These are phyloP conservation scores for Spisula solida DNA, from an alignment of 2,888 invertebrate genomes.

Conservation along the genomic window DNA sequence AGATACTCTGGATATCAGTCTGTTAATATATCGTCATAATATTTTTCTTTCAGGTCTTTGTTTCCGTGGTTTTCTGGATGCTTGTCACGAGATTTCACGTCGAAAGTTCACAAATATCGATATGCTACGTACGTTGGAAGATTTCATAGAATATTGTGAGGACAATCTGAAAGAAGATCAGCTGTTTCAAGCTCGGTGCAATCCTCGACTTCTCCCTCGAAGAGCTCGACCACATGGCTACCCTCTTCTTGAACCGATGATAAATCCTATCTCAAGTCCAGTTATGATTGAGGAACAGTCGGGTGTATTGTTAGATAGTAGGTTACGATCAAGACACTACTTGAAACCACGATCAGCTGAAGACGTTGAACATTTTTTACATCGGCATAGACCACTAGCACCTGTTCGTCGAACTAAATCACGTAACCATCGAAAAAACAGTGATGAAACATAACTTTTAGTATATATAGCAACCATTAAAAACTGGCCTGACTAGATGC, in stretches of 20 bases:
- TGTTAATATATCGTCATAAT: not conserved
- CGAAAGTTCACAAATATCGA: constrained; percentile 77
- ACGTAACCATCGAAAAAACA: constrained; percentile 39
- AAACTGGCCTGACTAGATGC: no score
- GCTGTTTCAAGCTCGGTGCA: constrained; percentile 59
- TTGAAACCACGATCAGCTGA: constrained; percentile 70
- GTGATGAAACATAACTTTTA: constrained; percentile 48
- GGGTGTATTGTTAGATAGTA: constrained; percentile 58
- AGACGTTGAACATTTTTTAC: constrained; percentile 72
- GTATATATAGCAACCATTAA: not conserved
- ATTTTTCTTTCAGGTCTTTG: constrained; percentile 80
- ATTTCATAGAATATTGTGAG: constrained; percentile 81
- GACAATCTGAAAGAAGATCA: constrained; percentile 75
- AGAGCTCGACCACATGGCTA: constrained; percentile 70
- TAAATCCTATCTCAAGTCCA: constrained; percentile 34
- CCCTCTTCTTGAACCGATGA: constrained; percentile 63
- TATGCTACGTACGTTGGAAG: constrained; percentile 78
- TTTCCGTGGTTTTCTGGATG: constrained; percentile 85
- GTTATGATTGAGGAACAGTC: constrained; percentile 64
- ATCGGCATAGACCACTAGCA: constrained; percentile 56
- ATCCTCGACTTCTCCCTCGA: constrained; percentile 67
- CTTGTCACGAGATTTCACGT: constrained; percentile 83
- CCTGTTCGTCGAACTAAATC: constrained; percentile 38
- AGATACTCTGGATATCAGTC: no score
- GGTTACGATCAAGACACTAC: constrained; percentile 45